phyloP scores from a whole-genome alignment of 2,888 invertebrate species.

The Podabrus alpinus region DNA sequence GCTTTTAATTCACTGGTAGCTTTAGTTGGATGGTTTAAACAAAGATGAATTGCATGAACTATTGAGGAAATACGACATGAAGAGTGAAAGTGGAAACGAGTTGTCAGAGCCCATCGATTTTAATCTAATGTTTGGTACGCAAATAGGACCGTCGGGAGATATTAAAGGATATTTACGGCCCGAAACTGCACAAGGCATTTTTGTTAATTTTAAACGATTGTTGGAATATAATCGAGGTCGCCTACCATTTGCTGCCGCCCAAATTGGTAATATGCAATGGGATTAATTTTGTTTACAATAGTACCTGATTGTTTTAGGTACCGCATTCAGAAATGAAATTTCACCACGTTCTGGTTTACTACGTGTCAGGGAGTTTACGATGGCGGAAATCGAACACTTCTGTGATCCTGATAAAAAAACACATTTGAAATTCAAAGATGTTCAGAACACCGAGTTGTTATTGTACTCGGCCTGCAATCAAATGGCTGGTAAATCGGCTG shows the following conservation, averaged over 20 bases:
- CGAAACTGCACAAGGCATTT: slow-evolving; percentile 99
- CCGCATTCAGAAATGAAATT: slow-evolving; percentile 98
- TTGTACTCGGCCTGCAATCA: slow-evolving; percentile 96
- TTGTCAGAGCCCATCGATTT: slow-evolving; percentile 96
- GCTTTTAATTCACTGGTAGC: neutral
- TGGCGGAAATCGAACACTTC: slow-evolving; percentile 99
- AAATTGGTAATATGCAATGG: slow-evolving; percentile 90
- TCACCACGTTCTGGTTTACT: slow-evolving; percentile 96
- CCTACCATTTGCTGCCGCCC: slow-evolving; percentile 97
- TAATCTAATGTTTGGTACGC: slow-evolving; percentile 98
- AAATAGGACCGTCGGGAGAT: slow-evolving; percentile 95
- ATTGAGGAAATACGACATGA: slow-evolving; percentile 88
- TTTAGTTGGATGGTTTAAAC: slow-evolving; percentile 84
- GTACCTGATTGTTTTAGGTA: slow-evolving; percentile 57
- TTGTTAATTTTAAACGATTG: slow-evolving; percentile 98
- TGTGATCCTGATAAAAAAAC: slow-evolving; percentile 88
- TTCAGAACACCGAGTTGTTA: slow-evolving; percentile 75
- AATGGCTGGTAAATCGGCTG: slow-evolving; percentile 93
- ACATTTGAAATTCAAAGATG: slow-evolving; percentile 85
- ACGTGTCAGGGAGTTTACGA: slow-evolving; percentile 96
- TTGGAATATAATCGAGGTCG: slow-evolving; percentile 96
- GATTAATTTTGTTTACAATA: no score
- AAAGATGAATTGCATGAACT: slow-evolving; percentile 86
- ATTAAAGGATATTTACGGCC: slow-evolving; percentile 94
- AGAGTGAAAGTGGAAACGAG: slow-evolving; percentile 93